Evolutionary conservation across 1,140 invertebrate species (phyloP), one percentile per base, ranked within the genome.

Genomic region (Pseudoatta argentina): DNA sequence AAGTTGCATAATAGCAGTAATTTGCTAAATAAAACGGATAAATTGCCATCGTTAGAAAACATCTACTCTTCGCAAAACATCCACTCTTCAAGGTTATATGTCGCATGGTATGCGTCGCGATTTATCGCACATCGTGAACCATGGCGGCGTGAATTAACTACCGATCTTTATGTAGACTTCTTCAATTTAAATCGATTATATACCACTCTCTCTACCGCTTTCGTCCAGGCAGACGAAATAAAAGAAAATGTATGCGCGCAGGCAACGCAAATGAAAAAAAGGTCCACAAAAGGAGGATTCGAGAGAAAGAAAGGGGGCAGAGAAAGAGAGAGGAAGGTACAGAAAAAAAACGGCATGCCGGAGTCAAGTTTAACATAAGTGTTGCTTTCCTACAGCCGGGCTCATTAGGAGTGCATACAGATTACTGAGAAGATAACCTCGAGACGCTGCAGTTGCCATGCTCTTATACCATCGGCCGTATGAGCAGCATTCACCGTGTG

Each of bases 401-500:
- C 89, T 91, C 90, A 91, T 91, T 91, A 91, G 87, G 90, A 91
- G 89, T 91, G 90, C 89, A 91, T 87, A 87, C 90, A 91, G 90
- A 91, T 91, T 91, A 91, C 90, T 85, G 85, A 91, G 89, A 91
- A 91, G 90, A 91, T 90, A 87, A 91, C 90, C 90, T 91, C 90
- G 89, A 91, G 89, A 91, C 87, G 90, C 83, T 85, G 79, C 61
- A 67, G 61, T 90, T 73, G 89, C 83, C 61, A 69, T 88, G 83
- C 30, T 90, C 67, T 90, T 90, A 83, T 75, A 88, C 44, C 55
- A 39, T 73, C 30, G 77, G 72, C 53, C 87, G 89, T 87, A 91
- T 86, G 87, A 91, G 78, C 82, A 85, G 81, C 89, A 51, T 90
- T 53, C 73, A 24, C 81, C 71, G 79, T 82, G 79, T 88, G 83